phyloP scores from a whole-genome alignment of 2,888 invertebrate genomes.

The Tipula helvola region DNA sequence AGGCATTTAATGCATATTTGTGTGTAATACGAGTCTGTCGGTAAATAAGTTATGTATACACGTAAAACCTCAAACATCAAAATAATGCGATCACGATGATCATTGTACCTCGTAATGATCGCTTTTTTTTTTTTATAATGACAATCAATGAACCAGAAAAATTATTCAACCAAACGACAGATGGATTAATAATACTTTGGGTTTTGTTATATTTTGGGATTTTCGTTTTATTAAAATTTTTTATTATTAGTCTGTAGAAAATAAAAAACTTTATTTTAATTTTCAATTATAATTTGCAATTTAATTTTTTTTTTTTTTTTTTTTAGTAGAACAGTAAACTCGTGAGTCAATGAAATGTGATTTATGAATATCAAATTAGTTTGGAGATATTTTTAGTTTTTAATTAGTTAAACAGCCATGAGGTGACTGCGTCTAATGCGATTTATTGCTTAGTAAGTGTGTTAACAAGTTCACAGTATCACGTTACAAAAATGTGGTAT shows the following conservation, averaged over 20 bases:
- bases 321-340: not conserved
- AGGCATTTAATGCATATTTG: not conserved
- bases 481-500: too few relatives aligned
- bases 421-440: not conserved
- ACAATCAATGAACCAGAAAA: constrained; percentile 8
- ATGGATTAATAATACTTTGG: constrained; percentile 6
- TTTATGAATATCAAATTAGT: not conserved
- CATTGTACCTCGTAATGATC: not conserved
- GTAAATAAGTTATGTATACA: not conserved
- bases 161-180: constrained; percentile 9
- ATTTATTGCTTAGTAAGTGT: not conserved
- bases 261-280: not conserved
- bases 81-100: not conserved
- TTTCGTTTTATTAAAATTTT: not conserved
- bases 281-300: not conserved
- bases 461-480: too few relatives aligned
- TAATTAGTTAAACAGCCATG: not conserved
- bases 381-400: not conserved
- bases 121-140: not conserved
- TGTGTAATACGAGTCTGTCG: not conserved
- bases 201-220: constrained; percentile 4
- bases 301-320: not conserved
- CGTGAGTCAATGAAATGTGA: not conserved
- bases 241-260: not conserved
- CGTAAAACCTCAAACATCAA: not conserved